Conservation (phyloP, 2,888 invertebrate genomes). For the Trimorus sp. region DNA sequence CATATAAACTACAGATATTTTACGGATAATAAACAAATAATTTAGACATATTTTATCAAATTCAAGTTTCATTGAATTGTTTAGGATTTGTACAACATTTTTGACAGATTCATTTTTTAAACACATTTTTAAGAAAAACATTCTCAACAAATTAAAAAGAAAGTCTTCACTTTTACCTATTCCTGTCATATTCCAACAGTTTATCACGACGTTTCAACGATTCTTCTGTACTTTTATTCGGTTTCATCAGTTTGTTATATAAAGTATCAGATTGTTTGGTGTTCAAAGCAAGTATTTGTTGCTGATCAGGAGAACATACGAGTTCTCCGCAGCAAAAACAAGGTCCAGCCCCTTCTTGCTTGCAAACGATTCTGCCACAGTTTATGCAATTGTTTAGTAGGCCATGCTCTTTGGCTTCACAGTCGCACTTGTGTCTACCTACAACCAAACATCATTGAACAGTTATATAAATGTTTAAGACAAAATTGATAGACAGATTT, state of each 20-base stretch:
- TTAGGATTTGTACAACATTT: too few relatives aligned
- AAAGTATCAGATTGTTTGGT: constrained; percentile 87
- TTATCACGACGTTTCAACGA: constrained; percentile 91
- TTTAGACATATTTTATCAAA: too few relatives aligned
- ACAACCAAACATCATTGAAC: constrained; percentile 20
- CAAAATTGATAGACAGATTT: too few relatives aligned
- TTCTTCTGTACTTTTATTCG: constrained; percentile 85
- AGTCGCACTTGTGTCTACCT: constrained; percentile 95
- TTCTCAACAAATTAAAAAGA: too few relatives aligned
- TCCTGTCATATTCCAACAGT: constrained; percentile 91
- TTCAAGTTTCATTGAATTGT: too few relatives aligned
- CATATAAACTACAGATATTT: too few relatives aligned
- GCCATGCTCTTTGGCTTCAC: constrained; percentile 94
- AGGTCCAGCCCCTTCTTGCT: constrained; percentile 98
- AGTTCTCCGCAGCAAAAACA: constrained; percentile 95
- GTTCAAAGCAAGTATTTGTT: constrained; percentile 85
- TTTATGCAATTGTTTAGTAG: constrained; percentile 95
- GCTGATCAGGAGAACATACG: constrained; percentile 91
- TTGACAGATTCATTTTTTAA: too few relatives aligned
- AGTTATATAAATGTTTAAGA: too few relatives aligned
- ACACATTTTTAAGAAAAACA: too few relatives aligned
- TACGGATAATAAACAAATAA: too few relatives aligned
- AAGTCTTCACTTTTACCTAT: constrained; percentile 83
- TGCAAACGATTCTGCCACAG: constrained; percentile 97
- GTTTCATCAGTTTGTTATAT: constrained; percentile 86